Conservation (phyloP, 2,888 invertebrate species). For the Rambutsinella grinnellia region DNA sequence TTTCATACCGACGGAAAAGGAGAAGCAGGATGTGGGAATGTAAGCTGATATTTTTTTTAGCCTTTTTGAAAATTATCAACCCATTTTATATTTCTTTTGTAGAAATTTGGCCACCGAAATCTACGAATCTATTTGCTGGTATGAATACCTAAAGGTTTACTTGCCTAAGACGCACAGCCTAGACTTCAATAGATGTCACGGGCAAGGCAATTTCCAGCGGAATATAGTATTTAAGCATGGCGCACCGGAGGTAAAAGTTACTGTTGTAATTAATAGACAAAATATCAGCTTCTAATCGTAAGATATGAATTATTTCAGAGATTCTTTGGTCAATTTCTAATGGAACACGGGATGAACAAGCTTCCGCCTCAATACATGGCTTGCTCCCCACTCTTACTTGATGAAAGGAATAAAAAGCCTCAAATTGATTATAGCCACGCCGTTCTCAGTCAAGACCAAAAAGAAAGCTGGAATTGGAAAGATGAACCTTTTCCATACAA, state of each 20-base stretch:
- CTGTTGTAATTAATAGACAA: background rate
- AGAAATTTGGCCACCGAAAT: background rate
- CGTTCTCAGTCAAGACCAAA: background rate
- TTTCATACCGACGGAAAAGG: no score
- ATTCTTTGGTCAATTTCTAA: constrained; percentile 34
- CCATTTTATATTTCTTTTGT: background rate
- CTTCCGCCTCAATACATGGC: constrained; percentile 24
- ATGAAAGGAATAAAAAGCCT: background rate
- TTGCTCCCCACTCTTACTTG: constrained; percentile 21
- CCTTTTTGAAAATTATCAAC: no score
- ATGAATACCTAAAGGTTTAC: constrained; percentile 21
- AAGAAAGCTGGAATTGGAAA: background rate
- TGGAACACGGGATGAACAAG: constrained; percentile 16
- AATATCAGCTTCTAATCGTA: background rate
- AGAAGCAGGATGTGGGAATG: constrained; percentile 18
- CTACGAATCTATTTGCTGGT: constrained; percentile 18
- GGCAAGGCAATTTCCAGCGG: constrained; percentile 26
- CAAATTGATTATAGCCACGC: background rate
- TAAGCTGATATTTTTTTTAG: background rate
- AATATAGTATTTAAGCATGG: constrained; percentile 21
- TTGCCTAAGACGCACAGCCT: constrained; percentile 25
- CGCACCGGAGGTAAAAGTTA: constrained; percentile 25
- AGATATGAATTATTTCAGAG: background rate
- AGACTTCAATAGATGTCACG: constrained; percentile 35
- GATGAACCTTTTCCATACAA: constrained; percentile 8